phyloP scores from a whole-genome alignment of 2,113 vertebrate species.

The Taxidea taxus region DNA sequence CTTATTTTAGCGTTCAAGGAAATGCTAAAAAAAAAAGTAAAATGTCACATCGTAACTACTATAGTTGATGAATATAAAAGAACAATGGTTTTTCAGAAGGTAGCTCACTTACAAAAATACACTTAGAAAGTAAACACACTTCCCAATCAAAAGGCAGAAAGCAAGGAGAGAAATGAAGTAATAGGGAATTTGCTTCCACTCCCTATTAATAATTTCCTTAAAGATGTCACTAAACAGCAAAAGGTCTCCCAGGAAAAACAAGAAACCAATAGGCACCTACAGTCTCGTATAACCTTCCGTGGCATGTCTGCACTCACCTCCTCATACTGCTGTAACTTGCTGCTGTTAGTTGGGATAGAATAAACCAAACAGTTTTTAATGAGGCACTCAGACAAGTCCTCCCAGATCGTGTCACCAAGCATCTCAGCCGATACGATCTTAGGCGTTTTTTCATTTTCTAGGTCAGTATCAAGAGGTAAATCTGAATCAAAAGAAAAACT shows the following conservation, averaged over 20 bases:
- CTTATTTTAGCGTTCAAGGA: constrained; percentile 17
- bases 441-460: constrained; percentile 60
- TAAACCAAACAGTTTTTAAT: constrained; percentile 93
- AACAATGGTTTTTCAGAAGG: constrained; percentile 7
- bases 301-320: constrained; percentile 81
- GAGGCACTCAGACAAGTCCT: constrained; percentile 92
- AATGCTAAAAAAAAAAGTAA: constrained; percentile 14
- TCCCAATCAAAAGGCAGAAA: background rate
- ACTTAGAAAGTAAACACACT: background rate
- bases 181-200: background rate
- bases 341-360: constrained; percentile 94
- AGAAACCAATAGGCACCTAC: background rate
- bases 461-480: constrained; percentile 80
- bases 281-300: background rate
- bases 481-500: constrained; percentile 81
- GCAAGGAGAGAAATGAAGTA: background rate
- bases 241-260: background rate
- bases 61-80: background rate
- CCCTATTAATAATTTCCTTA: background rate
- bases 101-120: background rate
- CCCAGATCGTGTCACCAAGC: constrained; percentile 92
- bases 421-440: constrained; percentile 80
- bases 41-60: background rate
- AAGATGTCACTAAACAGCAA: constrained; percentile 2
- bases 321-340: constrained; percentile 92